phyloP scores from a whole-genome alignment of 2,888 invertebrate genomes.

The Lepidocyrtoides sp. region DNA sequence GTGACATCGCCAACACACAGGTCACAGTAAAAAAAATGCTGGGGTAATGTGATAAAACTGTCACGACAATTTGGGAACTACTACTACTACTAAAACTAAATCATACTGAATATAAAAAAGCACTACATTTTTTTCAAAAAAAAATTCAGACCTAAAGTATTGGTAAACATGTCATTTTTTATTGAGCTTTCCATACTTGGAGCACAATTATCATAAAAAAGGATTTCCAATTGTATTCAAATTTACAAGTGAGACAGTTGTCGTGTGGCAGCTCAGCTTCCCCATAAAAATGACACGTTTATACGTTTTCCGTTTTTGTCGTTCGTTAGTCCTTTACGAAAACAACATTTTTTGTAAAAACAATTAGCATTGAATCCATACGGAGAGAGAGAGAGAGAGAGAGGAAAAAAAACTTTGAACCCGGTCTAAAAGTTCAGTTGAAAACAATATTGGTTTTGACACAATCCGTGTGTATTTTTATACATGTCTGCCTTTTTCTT shows the following conservation, averaged over 20 bases:
- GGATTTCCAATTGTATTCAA: constrained; percentile 33
- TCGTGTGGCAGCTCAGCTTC: background rate
- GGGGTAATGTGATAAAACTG: constrained; percentile 55
- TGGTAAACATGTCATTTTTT: constrained; percentile 37
- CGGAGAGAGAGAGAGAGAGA: background rate
- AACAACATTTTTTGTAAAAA: background rate
- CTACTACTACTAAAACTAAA: background rate
- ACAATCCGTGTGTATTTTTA: constrained; percentile 20
- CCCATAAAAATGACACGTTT: constrained; percentile 39
- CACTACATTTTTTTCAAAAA: background rate
- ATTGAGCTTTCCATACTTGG: constrained; percentile 28
- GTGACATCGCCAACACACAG: constrained; percentile 46
- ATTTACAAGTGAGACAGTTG: constrained; percentile 10
- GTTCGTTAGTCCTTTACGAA: background rate
- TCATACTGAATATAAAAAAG: background rate
- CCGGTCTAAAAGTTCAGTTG: background rate
- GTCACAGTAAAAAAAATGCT: constrained; percentile 18
- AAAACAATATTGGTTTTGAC: constrained; percentile 40
- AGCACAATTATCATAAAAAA: constrained; percentile 40
- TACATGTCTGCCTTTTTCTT: no score
- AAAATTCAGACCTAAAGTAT: background rate
- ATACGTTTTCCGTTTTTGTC: background rate
- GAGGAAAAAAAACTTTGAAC: background rate
- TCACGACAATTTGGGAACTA: constrained; percentile 5
- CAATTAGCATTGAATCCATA: constrained; percentile 39